A percentile compares a stretch with the other conserved stretches of the same genome.
Conservation (phyloP, 2,113 vertebrate genomes). For the Triplophysa siluroides region DNA sequence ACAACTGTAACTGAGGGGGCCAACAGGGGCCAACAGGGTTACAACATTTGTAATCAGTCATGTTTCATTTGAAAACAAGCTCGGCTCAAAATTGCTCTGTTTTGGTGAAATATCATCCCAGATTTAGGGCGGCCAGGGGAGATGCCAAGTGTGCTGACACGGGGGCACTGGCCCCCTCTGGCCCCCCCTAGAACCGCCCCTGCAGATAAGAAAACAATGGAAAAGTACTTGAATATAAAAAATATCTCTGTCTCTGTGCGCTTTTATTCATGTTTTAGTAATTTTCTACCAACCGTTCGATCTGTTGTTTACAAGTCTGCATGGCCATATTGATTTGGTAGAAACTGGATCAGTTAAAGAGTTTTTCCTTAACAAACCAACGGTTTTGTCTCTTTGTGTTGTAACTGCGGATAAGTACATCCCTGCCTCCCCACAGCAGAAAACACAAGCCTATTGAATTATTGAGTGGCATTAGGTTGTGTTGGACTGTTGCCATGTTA, state of each 20-base stretch:
- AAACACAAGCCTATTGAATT: slow-evolving; percentile 29
- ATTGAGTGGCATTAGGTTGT: slow-evolving; percentile 29
- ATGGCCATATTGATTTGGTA: not conserved
- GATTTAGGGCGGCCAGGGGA: too few species aligned
- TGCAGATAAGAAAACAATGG: too few species aligned
- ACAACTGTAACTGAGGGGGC: too few species aligned
- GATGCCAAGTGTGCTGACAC: too few species aligned
- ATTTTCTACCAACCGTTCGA: not conserved
- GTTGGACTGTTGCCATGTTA: slow-evolving; percentile 31
- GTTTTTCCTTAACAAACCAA: not conserved
- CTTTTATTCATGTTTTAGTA: not conserved
- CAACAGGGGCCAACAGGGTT: too few species aligned
- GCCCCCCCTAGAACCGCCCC: too few species aligned
- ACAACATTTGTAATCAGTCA: too few species aligned
- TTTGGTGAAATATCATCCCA: too few species aligned
- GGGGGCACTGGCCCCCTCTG: too few species aligned
- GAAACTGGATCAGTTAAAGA: slow-evolving; percentile 5
- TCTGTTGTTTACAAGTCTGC: not conserved
- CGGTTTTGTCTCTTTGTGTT: not conserved
- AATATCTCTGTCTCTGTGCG: not conserved
- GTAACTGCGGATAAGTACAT: slow-evolving; percentile 20
- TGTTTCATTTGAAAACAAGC: too few species aligned
- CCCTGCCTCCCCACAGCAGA: not conserved
- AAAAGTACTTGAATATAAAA: too few species aligned
- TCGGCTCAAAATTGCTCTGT: too few species aligned